These are phyloP conservation scores for Blastomussa wellsi DNA, from an alignment of 92 coral and sea anemone species.

Conservation along the genomic window DNA sequence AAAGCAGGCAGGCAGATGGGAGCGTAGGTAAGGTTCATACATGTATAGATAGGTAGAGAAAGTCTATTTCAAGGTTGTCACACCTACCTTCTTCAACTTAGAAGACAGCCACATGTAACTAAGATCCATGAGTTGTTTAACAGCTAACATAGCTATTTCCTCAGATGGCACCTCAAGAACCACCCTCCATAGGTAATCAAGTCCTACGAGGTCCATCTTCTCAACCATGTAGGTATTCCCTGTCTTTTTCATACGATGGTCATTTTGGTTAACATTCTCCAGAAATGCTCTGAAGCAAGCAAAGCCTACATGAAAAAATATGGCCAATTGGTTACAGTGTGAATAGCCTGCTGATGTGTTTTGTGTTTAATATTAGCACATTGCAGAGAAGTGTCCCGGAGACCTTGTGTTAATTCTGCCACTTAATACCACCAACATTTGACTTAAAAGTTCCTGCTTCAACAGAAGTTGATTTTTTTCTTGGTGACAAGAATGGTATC, in stretches of 20 bases:
- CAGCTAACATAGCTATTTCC: conserved; percentile 85
- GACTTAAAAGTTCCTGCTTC: too few species aligned
- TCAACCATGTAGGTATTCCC: conserved; percentile 69
- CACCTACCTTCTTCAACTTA: conserved; percentile 77
- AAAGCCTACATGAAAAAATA: conserved; percentile 53
- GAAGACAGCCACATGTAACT: conserved; percentile 86
- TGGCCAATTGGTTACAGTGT: background rate
- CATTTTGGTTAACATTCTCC: conserved; percentile 82
- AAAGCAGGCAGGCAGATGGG: too few species aligned
- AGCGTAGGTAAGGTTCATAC: too few species aligned
- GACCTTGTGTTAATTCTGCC: background rate
- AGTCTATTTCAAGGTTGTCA: background rate
- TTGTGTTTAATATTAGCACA: background rate
- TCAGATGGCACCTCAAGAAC: conserved; percentile 83
- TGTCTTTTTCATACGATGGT: conserved; percentile 76
- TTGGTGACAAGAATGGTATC: too few species aligned
- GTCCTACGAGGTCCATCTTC: conserved; percentile 80
- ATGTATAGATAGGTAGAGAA: background rate
- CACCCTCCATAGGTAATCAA: conserved; percentile 84
- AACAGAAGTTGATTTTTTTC: too few species aligned
- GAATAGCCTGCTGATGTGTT: background rate
- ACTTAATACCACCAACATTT: too few species aligned
- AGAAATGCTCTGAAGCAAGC: conserved; percentile 80
- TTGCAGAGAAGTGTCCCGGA: background rate
- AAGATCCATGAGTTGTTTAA: conserved; percentile 66